Evolutionary conservation across 92 coral and sea anemone genomes (phyloP).

Genomic region (Parazoanthus swiftii): DNA sequence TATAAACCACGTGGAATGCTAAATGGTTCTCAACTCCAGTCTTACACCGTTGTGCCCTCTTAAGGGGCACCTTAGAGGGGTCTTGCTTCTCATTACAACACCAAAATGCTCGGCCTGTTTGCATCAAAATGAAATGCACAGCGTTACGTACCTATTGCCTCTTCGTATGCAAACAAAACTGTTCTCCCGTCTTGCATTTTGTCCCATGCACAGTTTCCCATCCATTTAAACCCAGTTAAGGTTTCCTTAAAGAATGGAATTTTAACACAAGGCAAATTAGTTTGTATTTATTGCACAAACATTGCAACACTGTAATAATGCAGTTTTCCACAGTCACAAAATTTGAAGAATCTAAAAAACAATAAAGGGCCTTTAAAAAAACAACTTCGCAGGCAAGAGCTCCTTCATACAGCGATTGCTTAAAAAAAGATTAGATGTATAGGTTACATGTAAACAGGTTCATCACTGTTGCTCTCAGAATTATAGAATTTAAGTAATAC

Average conservation of each 20-base stretch:
- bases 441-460: too few species aligned
- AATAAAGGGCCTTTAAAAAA: too few species aligned
- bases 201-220: constrained; percentile 92
- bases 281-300: not conserved
- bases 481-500: too few species aligned
- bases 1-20: too few species aligned
- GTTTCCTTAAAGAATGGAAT: constrained; percentile 69
- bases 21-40: too few species aligned
- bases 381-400: too few species aligned
- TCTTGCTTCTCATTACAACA: not conserved
- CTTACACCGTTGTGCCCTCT: too few species aligned
- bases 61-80: not conserved
- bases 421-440: too few species aligned
- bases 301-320: not conserved
- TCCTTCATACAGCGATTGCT: too few species aligned
- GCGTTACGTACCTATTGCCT: constrained; percentile 85
- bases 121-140: too few species aligned
- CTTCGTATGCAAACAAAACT: constrained; percentile 95
- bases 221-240: constrained; percentile 98
- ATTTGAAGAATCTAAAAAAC: too few species aligned
- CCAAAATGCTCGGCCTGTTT: not conserved
- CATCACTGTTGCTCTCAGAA: too few species aligned
- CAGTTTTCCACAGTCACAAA: not conserved
- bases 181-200: constrained; percentile 87
- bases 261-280: not conserved